Conservation (phyloP, 2,797 vertebrate species). For the Pseudomugil gertrudae region DNA sequence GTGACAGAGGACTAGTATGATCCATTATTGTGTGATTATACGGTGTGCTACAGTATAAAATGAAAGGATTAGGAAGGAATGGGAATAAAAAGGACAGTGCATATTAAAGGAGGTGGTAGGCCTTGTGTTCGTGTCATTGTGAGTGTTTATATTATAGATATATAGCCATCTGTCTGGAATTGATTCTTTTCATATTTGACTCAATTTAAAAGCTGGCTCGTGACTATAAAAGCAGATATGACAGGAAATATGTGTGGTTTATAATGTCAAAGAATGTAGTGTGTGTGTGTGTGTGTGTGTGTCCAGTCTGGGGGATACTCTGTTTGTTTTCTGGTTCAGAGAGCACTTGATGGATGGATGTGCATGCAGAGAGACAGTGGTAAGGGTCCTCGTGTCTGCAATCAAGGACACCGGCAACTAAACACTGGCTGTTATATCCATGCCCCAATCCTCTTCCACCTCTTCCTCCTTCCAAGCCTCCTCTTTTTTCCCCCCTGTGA, state of each 20-base stretch:
- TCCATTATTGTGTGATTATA: slow-evolving; percentile 4
- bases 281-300: slow-evolving; percentile 22
- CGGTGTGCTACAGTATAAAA: background rate
- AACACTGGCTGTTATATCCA: slow-evolving; percentile 56
- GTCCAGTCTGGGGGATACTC: slow-evolving; percentile 12
- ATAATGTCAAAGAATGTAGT: slow-evolving; percentile 8
- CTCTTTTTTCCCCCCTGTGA: slow-evolving; percentile 26
- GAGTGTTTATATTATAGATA: slow-evolving; percentile 8
- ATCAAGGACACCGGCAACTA: slow-evolving; percentile 43
- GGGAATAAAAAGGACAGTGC: slow-evolving; percentile 26
- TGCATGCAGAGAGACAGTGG: slow-evolving; percentile 60
- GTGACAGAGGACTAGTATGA: slow-evolving; percentile 16
- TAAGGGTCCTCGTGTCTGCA: slow-evolving; percentile 50
- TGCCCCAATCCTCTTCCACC: slow-evolving; percentile 33
- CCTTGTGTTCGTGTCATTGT: slow-evolving; percentile 25
- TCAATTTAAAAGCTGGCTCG: background rate
- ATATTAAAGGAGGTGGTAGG: slow-evolving; percentile 24
- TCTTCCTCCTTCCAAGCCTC: slow-evolving; percentile 4
- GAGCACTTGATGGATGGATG: slow-evolving; percentile 62
- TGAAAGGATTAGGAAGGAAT: slow-evolving; percentile 11
- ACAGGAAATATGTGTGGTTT: background rate
- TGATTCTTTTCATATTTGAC: background rate
- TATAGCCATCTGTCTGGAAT: slow-evolving; percentile 5
- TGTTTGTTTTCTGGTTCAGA: slow-evolving; percentile 62
- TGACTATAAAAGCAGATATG: slow-evolving; percentile 10